A percentile compares a stretch with the other conserved stretches of the same genome.
Evolutionary conservation across 2,113 vertebrate genomes (phyloP).

Genomic region (Physeter macrocephalus): DNA sequence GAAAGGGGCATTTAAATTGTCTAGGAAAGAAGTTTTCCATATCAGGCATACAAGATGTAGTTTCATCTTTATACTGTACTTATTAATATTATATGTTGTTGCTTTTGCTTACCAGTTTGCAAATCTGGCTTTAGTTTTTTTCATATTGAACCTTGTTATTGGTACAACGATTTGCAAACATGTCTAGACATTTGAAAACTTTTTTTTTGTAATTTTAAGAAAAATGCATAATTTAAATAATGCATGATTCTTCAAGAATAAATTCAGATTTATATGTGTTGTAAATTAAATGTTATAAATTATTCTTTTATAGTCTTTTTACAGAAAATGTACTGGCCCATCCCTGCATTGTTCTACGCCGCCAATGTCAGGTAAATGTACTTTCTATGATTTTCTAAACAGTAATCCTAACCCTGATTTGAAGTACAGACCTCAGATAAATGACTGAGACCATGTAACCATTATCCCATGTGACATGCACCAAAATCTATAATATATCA

Average conservation of each 20-base stretch:
- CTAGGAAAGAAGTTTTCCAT: not conserved
- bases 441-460: not conserved
- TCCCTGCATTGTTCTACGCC: slow-evolving; percentile 95
- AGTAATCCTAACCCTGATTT: not conserved
- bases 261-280: not conserved
- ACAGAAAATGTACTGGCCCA: slow-evolving; percentile 98
- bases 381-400: not conserved
- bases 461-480: not conserved
- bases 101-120: not conserved
- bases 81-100: not conserved
- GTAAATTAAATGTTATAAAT: not conserved
- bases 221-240: not conserved
- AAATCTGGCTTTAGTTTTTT: slow-evolving; percentile 22
- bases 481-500: not conserved
- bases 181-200: not conserved
- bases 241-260: not conserved
- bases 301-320: slow-evolving; percentile 87
- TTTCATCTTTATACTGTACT: not conserved
- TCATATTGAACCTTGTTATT: slow-evolving; percentile 32
- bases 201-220: not conserved
- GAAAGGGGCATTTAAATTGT: not conserved
- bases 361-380: slow-evolving; percentile 93
- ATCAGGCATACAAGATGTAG: not conserved
- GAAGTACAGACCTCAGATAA: not conserved
- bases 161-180: not conserved